A percentile compares a stretch with the other conserved stretches of the same genome.
Conservation (phyloP, 2,797 vertebrate species). For the Protosalanx chinensis region DNA sequence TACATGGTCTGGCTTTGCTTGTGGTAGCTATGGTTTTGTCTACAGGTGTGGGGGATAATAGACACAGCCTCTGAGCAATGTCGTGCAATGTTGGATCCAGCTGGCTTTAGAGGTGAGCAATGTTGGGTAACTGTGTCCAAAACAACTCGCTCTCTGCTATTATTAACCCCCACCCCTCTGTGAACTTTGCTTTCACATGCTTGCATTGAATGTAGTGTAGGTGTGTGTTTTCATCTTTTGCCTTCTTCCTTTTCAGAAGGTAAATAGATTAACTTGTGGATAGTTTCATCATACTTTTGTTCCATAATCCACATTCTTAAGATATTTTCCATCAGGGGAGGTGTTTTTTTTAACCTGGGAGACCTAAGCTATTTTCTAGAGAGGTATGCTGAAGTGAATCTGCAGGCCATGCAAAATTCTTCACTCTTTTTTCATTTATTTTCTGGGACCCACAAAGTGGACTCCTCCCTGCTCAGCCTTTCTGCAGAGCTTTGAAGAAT, state of each 20-base stretch:
- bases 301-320: conserved; percentile 6
- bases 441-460: neutral
- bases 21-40: too few species aligned
- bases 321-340: neutral
- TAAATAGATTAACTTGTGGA: conserved; percentile 7
- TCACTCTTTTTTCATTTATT: neutral
- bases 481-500: conserved; percentile 7
- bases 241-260: neutral
- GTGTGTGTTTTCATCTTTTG: neutral
- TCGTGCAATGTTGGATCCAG: neutral
- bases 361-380: neutral
- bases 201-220: neutral
- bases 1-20: conserved; percentile 12
- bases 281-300: conserved; percentile 1
- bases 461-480: neutral
- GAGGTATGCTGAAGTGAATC: neutral
- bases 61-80: too few species aligned
- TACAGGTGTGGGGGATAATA: too few species aligned
- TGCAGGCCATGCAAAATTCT: neutral
- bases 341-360: neutral
- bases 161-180: neutral
- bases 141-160: neutral
- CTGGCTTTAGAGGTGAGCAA: conserved; percentile 1
- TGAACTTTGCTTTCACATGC: conserved; percentile 10
- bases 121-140: neutral